Evolutionary conservation across 2,888 invertebrate genomes (phyloP).

Genomic region (Salticus scenicus): DNA sequence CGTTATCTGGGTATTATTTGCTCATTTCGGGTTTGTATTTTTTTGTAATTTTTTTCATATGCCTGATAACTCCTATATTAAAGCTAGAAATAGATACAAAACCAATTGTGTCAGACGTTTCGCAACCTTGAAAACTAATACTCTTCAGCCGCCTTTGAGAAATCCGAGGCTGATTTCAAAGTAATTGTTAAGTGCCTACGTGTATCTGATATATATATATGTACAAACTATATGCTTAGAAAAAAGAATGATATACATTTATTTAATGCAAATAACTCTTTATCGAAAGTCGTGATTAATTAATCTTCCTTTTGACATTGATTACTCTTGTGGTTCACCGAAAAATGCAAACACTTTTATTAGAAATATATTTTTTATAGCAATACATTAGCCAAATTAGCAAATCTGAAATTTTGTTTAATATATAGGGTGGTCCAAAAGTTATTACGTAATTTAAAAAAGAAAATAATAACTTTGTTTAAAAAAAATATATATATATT

Average conservation of each 20-base stretch:
- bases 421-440: too few relatives aligned
- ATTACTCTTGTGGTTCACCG: too few relatives aligned
- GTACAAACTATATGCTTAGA: neutral
- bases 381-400: too few relatives aligned
- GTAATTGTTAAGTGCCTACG: neutral
- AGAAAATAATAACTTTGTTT: too few relatives aligned
- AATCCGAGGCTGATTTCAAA: neutral
- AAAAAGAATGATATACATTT: neutral
- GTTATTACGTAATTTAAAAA: too few relatives aligned
- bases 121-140: neutral
- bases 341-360: too few relatives aligned
- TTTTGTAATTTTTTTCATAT: neutral
- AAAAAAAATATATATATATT: too few relatives aligned
- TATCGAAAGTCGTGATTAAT: too few relatives aligned
- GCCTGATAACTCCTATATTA: neutral
- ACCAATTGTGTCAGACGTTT: slow-evolving; percentile 6
- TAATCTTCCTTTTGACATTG: too few relatives aligned
- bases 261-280: too few relatives aligned
- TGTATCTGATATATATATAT: neutral
- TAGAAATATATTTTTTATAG: too few relatives aligned
- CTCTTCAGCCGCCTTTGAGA: neutral
- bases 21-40: slow-evolving; percentile 3
- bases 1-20: slow-evolving; percentile 9
- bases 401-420: too few relatives aligned
- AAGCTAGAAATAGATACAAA: neutral